phyloP scores from a whole-genome alignment of 2,888 invertebrate genomes.

The Dicranocentrus wangi region DNA sequence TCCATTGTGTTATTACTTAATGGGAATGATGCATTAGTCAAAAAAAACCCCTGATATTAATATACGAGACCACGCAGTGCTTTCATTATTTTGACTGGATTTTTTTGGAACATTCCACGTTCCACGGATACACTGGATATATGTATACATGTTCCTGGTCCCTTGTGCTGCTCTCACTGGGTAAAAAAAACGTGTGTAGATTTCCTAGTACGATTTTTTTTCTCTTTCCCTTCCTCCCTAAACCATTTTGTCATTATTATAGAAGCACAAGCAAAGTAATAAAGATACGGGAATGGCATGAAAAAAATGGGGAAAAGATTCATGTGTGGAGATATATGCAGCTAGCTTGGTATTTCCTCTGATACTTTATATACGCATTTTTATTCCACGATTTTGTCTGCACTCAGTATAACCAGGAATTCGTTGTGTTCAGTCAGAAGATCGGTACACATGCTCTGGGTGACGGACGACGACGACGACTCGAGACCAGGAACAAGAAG shows the following conservation, averaged over 20 bases:
- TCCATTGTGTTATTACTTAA: neutral
- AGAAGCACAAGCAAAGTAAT: neutral
- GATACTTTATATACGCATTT: neutral
- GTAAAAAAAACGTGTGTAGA: neutral
- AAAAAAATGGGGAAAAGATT: too few relatives aligned
- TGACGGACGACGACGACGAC: too few relatives aligned
- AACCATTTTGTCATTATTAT: neutral
- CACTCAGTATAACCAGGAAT: neutral
- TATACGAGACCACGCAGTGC: neutral
- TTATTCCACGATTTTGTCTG: neutral
- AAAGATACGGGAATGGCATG: too few relatives aligned
- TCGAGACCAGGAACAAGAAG: too few relatives aligned
- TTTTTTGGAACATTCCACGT: neutral
- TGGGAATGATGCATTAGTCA: slow-evolving; percentile 10
- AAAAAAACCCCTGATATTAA: neutral
- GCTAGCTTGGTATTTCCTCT: neutral
- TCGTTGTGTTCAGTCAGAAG: neutral
- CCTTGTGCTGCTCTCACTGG: neutral
- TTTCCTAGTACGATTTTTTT: neutral
- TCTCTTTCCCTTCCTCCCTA: neutral
- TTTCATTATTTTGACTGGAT: too few relatives aligned
- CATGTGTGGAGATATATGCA: neutral
- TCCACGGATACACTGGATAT: neutral
- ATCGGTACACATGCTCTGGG: too few relatives aligned
- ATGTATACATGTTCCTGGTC: too few relatives aligned